Conservation (phyloP, 2,888 invertebrate species). For the Zygothrica quintamaculata region DNA sequence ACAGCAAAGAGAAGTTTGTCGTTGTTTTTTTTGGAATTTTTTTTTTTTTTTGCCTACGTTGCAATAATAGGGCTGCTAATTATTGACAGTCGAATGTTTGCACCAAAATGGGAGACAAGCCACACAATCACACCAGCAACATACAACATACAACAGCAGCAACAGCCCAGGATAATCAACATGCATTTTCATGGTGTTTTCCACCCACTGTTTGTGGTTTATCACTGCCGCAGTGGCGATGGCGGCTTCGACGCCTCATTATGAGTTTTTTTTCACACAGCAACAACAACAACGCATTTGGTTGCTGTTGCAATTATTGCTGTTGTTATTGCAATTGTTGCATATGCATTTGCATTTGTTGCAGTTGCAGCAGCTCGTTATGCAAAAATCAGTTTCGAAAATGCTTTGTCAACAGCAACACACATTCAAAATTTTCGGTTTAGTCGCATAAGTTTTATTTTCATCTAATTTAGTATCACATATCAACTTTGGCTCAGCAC, state of each 20-base stretch:
- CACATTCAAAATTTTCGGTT: constrained; percentile 81
- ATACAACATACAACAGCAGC: too few relatives aligned
- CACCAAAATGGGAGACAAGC: too few relatives aligned
- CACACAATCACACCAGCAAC: too few relatives aligned
- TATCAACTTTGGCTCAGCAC: constrained; percentile 55
- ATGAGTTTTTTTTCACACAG: constrained; percentile 61
- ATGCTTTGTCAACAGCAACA: constrained; percentile 83
- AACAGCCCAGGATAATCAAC: too few relatives aligned
- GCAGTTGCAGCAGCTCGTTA: constrained; percentile 54
- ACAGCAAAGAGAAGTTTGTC: constrained; percentile 15
- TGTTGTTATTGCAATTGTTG: constrained; percentile 29
- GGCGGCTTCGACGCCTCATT: constrained; percentile 48
- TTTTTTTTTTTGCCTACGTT: constrained; percentile 1
- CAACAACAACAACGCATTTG: too few relatives aligned
- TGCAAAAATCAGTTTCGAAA: constrained; percentile 81
- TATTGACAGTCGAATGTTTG: constrained; percentile 57
- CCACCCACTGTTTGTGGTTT: constrained; percentile 58
- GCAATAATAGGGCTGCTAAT: constrained; percentile 75
- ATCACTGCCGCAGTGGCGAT: constrained; percentile 27
- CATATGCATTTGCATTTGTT: constrained; percentile 46
- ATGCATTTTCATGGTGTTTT: not conserved
- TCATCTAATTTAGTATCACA: constrained; percentile 59
- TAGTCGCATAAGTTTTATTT: constrained; percentile 77
- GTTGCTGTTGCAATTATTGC: constrained; percentile 18
- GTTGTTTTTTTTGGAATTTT: constrained; percentile 6